These are phyloP conservation scores for Agapornis roseicollis DNA, from an alignment of 2,113 vertebrate genomes.

Conservation along the genomic window DNA sequence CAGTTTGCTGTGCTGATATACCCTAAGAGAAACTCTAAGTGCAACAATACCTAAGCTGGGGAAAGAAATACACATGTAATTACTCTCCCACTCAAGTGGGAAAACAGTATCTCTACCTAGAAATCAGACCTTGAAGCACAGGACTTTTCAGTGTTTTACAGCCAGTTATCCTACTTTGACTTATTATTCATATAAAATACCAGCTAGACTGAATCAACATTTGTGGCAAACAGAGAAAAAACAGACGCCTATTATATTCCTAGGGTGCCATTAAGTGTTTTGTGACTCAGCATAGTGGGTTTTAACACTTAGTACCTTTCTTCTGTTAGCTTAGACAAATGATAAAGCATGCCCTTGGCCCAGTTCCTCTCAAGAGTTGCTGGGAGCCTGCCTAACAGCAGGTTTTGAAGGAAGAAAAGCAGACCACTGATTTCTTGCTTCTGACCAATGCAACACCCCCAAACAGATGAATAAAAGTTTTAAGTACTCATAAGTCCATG, in stretches of 20 bases:
- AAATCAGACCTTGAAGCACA: not conserved
- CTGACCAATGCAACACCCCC: not conserved
- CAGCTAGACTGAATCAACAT: constrained; percentile 41
- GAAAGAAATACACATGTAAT: constrained; percentile 3
- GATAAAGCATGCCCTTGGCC: not conserved
- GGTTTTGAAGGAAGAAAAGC: not conserved
- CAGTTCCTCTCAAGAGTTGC: not conserved
- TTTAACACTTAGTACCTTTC: constrained; percentile 44
- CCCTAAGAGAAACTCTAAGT: not conserved
- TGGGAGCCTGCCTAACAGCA: not conserved
- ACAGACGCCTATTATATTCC: not conserved
- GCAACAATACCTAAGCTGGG: not conserved
- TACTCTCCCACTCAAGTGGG: constrained; percentile 23
- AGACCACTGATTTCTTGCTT: not conserved
- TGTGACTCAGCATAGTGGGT: constrained; percentile 41
- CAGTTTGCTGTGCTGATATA: not conserved
- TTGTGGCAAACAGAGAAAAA: constrained; percentile 40
- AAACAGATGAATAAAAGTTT: not conserved
- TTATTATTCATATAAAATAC: constrained; percentile 29
- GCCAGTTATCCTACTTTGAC: not conserved
- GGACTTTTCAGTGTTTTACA: not conserved
- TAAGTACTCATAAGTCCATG: not conserved
- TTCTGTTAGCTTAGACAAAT: not conserved
- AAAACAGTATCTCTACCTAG: not conserved
- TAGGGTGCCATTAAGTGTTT: constrained; percentile 39